These are phyloP conservation scores for Phania funesta DNA, from an alignment of 2,888 invertebrate species.

Conservation along the genomic window DNA sequence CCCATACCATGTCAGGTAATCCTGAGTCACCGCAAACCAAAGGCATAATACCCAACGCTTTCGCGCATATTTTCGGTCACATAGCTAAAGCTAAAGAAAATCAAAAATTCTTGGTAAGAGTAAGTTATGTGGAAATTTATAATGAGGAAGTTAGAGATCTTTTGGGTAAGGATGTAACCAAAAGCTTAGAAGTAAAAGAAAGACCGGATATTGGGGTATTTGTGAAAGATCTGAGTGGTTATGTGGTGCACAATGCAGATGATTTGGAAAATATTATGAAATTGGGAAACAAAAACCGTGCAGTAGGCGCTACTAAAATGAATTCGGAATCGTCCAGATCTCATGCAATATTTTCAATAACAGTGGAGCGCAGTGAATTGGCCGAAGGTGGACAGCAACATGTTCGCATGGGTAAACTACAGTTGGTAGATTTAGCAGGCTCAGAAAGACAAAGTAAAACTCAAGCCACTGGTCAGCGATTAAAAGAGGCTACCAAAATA, in stretches of 20 bases:
- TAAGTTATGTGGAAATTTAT: conserved; percentile 99
- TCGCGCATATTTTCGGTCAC: conserved; percentile 98
- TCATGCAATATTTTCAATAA: conserved; percentile 99
- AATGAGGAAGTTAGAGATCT: conserved; percentile 99
- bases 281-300: conserved; percentile 96
- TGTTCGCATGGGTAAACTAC: conserved; percentile 97
- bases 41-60: conserved; percentile 99
- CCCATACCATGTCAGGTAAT: conserved; percentile 98
- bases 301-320: conserved; percentile 97
- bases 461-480: conserved; percentile 93
- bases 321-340: conserved; percentile 97
- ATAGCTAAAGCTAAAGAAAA: conserved; percentile 96
- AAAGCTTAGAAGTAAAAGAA: conserved; percentile 95
- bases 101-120: conserved; percentile 97
- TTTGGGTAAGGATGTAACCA: conserved; percentile 92
- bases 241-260: conserved; percentile 98
- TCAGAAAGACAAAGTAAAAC: conserved; percentile 99
- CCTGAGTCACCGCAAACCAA: conserved; percentile 92
- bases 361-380: conserved; percentile 95
- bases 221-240: conserved; percentile 97
- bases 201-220: conserved; percentile 97
- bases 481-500: conserved; percentile 98
- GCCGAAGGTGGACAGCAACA: conserved; percentile 91
- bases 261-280: conserved; percentile 97
- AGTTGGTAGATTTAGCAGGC: conserved; percentile 98